Evolutionary conservation across 2,113 vertebrate genomes (phyloP).

Genomic region (Motacilla alba): DNA sequence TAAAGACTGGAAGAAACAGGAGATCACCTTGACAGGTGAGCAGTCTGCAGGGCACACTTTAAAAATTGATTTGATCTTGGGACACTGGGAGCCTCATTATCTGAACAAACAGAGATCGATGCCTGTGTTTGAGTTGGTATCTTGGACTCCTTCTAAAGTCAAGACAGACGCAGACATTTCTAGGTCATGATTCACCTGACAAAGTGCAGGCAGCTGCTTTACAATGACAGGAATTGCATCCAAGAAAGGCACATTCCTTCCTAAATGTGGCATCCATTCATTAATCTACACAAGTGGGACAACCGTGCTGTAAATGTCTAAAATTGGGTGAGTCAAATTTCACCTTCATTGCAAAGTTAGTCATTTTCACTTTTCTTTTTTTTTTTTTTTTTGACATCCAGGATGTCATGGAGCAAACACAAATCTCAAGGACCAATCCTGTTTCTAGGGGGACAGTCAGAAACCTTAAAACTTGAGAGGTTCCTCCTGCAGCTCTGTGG

Average conservation of each 20-base stretch:
- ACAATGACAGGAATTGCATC: neutral
- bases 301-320: neutral
- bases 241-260: neutral
- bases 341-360: neutral
- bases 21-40: neutral
- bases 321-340: neutral
- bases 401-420: neutral
- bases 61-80: neutral
- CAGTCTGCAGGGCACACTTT: neutral
- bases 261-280: neutral
- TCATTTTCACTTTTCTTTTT: neutral
- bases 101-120: conserved; percentile 3
- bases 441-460: neutral
- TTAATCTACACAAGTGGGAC: neutral
- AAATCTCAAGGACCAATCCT: neutral
- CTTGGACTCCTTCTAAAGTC: neutral
- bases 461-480: neutral
- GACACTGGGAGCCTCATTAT: neutral
- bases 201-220: neutral
- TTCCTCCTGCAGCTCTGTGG: neutral
- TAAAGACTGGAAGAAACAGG: neutral
- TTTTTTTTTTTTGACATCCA: neutral
- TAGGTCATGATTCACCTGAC: neutral
- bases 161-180: neutral
- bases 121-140: neutral